Conservation (phyloP, 2,113 vertebrate genomes). For the Neolamprologus toae region DNA sequence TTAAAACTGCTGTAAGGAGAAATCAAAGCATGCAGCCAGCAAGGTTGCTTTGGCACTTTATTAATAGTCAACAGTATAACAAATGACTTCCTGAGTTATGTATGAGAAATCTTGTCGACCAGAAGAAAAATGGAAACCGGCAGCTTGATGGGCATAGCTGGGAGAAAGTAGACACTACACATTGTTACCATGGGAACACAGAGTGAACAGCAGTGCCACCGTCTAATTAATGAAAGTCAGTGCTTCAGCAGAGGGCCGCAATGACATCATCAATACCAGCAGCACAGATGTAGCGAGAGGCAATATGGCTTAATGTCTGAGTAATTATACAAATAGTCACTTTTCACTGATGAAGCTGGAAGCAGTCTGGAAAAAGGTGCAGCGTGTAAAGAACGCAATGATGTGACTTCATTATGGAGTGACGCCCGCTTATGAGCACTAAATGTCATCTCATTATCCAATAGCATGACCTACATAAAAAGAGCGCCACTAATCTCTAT, state of each 20-base stretch:
- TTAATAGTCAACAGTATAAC: slow-evolving; percentile 5
- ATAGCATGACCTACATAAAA: slow-evolving; percentile 71
- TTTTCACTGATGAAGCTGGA: background rate
- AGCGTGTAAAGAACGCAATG: background rate
- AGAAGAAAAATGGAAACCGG: slow-evolving; percentile 29
- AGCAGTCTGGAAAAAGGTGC: background rate
- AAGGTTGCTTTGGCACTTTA: background rate
- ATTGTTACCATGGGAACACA: slow-evolving; percentile 70
- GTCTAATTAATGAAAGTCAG: slow-evolving; percentile 65
- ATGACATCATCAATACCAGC: slow-evolving; percentile 58
- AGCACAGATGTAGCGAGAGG: slow-evolving; percentile 27
- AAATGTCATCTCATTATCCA: slow-evolving; percentile 67
- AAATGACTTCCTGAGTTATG: background rate
- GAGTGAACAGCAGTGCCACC: slow-evolving; percentile 56
- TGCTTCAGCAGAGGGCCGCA: slow-evolving; percentile 43
- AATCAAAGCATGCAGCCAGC: background rate
- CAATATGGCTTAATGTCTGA: background rate
- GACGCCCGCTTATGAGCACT: slow-evolving; percentile 42
- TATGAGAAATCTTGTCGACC: slow-evolving; percentile 10
- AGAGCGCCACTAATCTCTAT: slow-evolving; percentile 65
- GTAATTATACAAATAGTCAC: slow-evolving; percentile 8
- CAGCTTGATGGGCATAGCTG: slow-evolving; percentile 35
- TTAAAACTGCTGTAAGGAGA: background rate
- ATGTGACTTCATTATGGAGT: slow-evolving; percentile 27
- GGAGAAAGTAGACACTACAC: slow-evolving; percentile 46